Base-by-base conservation (phyloP, 1,140 invertebrate genomes). In the Frieseomelitta varia region DNA sequence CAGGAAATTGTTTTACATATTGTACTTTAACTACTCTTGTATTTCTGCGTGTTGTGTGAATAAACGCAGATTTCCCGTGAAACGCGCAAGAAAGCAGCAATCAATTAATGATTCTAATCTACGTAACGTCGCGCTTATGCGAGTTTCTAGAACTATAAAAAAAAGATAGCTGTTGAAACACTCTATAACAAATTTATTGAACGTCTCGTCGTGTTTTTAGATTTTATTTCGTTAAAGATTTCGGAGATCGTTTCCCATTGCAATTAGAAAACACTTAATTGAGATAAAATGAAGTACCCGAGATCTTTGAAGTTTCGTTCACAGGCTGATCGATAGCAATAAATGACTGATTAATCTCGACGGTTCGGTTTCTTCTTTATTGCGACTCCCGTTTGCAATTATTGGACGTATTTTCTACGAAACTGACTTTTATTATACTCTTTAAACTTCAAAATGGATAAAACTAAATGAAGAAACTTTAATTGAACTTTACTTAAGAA, bases 331-430 rank as follows among this genome's bases (percentile, higher is more conserved):
- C 53, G 27, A 53, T 63, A 72, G 10, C 24, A 61, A 84, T 61
- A 76, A 77, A 69, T 77, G 53, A 73, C 73, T 19, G 51, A 69
- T 82, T 77, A 77, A 69, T 68, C 11, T 24, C 58, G 27, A 11
- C 4, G 24, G 24, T 47, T 27, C 61, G 14, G 0, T 58, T 76
- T 24, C 63, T 55, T 19, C 4, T 24, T 47, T 30, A 68, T 68
- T 21, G 34, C 27, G 30, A 4, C 34, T n/a, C 12, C 21, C 15
- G 0, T 34, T 53, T 11, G 11, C 65, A 78, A 78, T 78, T 58
- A 69, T 27, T 11, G 24, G 24, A 24, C 19, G 6, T 6, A n/a
- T 71, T n/a, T 69, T 55, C 21, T 55, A 27, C 3, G 10, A 15
- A 14, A 17, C 0, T 1, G 24, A 14, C 11, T 67, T 67, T 56